Base-by-base conservation (phyloP, 64 coral and sea anemone species). In the Actinia equina region DNA sequence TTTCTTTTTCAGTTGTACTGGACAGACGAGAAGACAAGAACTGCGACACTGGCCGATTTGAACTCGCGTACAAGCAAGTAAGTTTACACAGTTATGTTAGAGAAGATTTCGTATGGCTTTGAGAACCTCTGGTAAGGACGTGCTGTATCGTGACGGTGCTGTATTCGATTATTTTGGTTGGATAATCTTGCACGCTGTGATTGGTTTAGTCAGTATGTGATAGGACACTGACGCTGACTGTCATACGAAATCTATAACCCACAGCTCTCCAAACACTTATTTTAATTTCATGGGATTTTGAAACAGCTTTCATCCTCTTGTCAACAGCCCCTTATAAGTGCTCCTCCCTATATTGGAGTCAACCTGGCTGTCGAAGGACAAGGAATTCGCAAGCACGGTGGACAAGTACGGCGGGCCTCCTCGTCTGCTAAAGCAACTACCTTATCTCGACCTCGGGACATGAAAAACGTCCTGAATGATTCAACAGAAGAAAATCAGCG, bases 51-150 rank as follows among this genome's bases (percentile, higher is more conserved):
- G 96, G 96, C 43, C 91, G 90, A 88, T 98, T 90, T 86, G 93
- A 98, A 82, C 84, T 98, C 5, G 96, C 96, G 0, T 93, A 90
- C 64, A 99, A 99, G 65, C 97, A 99, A 93, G 97, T 99, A 86
- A 64, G 55, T 71, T 4, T 4, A 49, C 14, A 18, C 19, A 63
- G 16, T 17, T 20, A 63, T 18, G 4, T 20, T 63, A 5, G 4
- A 63, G 19, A 4, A 63, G 60, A 63, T 63, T 63, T 63, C 16
- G 30, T 18, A 63, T 5, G 14, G 12, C 6, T 54, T 6, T 8
- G 52, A 54, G 52, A 54, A 12, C 12, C 30, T 37, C 30, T 37
- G 30, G 52, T 57, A 57, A 2, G 55, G 15, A 57, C 55, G 10
- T 57, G 15, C 55, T 54, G 12, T 54, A 54, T 8, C 55, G 15